Conservation (phyloP, 2,888 invertebrate genomes). For the Argyresthia goedartella region DNA sequence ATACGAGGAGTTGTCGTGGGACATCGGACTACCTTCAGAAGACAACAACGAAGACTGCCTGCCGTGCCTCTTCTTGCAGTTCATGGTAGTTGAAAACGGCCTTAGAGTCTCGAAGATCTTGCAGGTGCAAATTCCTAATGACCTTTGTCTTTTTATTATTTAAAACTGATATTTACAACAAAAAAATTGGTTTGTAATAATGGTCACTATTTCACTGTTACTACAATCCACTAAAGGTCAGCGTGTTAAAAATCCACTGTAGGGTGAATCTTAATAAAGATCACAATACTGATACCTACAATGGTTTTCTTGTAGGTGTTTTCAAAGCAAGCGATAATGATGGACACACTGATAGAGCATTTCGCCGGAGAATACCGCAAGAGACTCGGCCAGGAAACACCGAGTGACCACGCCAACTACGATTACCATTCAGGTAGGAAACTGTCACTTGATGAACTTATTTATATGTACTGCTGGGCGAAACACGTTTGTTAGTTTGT, state of each 20-base stretch:
- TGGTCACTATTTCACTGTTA: too few species aligned
- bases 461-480: too few species aligned
- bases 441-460: background rate
- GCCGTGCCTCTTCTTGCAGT: constrained; percentile 94
- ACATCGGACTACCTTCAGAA: constrained; percentile 88
- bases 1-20: constrained; percentile 94
- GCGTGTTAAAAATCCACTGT: too few species aligned
- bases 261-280: too few species aligned
- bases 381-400: constrained; percentile 64
- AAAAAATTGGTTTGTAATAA: too few species aligned
- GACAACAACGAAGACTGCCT: constrained; percentile 87
- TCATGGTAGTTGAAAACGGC: constrained; percentile 83
- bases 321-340: constrained; percentile 84
- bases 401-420: constrained; percentile 58
- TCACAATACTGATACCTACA: background rate
- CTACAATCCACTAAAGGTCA: too few species aligned
- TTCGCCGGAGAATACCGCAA: constrained; percentile 84
- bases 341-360: constrained; percentile 87
- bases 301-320: constrained; percentile 60
- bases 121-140: constrained; percentile 48
- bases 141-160: too few species aligned
- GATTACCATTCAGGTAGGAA: constrained; percentile 53
- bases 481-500: too few species aligned
- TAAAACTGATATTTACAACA: too few species aligned
- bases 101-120: constrained; percentile 85